phyloP scores from a whole-genome alignment of 1,140 invertebrate genomes.

The Hypsibius dujardini region DNA sequence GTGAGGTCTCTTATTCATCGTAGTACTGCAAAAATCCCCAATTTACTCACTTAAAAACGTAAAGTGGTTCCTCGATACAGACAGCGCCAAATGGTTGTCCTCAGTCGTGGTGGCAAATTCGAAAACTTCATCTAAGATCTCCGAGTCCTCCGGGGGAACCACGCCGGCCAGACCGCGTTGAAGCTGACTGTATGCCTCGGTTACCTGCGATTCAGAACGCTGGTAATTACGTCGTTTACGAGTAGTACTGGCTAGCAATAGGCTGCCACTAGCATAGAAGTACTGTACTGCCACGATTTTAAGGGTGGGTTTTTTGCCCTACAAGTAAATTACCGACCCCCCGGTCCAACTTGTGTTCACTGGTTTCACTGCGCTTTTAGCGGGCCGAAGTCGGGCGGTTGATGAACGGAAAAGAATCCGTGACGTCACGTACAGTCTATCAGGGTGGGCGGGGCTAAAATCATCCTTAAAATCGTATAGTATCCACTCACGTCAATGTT shows the following conservation, averaged over 20 bases:
- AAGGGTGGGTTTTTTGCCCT: too few species aligned
- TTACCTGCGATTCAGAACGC: background rate
- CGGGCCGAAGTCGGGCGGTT: background rate
- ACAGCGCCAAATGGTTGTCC: background rate
- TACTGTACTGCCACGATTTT: too few species aligned
- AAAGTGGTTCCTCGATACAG: slow-evolving; percentile 7
- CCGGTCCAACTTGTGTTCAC: too few species aligned
- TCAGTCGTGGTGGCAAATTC: slow-evolving; percentile 2
- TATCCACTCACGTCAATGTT: background rate
- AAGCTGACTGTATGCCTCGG: background rate
- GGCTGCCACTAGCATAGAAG: too few species aligned
- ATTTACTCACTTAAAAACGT: slow-evolving; percentile 10
- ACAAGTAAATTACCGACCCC: too few species aligned
- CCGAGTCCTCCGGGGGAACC: background rate
- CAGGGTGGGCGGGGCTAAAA: background rate
- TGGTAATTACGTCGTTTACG: background rate
- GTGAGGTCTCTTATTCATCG: background rate
- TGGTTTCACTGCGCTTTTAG: too few species aligned
- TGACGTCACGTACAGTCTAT: background rate
- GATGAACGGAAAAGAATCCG: background rate
- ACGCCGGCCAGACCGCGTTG: background rate
- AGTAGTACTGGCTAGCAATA: too few species aligned
- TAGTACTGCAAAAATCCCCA: background rate
- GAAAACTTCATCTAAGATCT: slow-evolving; percentile 7
- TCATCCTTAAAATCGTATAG: background rate